Percentiles rank a stretch among this genome's conserved stretches.
These are phyloP conservation scores for Pogonocichla stellata DNA, from an alignment of 2,113 vertebrate species.

Conservation along the genomic window DNA sequence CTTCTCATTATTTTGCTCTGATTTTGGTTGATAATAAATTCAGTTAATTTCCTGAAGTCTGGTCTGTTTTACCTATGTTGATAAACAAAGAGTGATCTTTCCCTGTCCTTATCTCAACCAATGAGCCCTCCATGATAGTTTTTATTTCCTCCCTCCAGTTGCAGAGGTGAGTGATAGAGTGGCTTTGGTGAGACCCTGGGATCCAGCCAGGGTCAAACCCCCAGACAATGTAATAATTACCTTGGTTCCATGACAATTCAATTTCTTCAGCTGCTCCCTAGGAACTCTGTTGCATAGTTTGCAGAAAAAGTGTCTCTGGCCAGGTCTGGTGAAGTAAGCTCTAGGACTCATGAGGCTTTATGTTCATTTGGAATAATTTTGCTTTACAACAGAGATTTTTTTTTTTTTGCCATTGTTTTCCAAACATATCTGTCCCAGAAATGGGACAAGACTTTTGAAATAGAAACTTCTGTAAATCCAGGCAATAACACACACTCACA, in stretches of 20 bases:
- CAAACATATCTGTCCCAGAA: neutral
- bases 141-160: neutral
- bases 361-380: neutral
- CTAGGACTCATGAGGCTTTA: neutral
- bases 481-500: neutral
- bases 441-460: neutral
- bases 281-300: neutral
- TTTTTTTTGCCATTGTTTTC: neutral
- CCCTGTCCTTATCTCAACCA: neutral
- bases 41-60: neutral
- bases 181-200: neutral
- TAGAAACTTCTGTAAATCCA: neutral
- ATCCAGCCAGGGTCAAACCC: neutral
- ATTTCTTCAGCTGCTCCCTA: neutral
- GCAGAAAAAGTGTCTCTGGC: neutral
- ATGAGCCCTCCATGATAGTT: neutral
- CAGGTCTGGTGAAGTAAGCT: neutral
- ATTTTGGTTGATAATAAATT: neutral
- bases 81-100: neutral
- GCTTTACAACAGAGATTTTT: neutral
- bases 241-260: neutral
- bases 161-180: neutral
- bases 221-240: neutral
- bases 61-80: neutral
- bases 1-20: neutral